Base-by-base conservation (phyloP, 2,888 invertebrate species). In the Eristalis pertinax region DNA sequence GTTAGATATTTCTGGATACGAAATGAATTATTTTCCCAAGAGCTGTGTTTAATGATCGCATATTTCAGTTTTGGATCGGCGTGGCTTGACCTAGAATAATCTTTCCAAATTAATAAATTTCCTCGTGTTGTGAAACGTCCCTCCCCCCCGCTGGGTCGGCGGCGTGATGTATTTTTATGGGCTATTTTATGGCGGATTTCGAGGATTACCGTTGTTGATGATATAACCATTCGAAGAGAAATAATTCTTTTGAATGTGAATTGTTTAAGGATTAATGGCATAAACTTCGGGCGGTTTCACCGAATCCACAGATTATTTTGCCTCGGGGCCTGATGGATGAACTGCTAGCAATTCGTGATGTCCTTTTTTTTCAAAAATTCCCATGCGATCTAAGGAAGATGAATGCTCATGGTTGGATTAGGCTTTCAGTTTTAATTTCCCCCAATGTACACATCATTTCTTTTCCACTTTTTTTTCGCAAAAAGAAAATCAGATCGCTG, bases 181-280 rank as follows among this genome's bases (percentile, higher is more conserved):
- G 19, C 19, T 50, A 60, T 26, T 60, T 60, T 29, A 26, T 29
- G 26, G 26, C 60, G 15, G 60, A 60, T 60, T 26, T 26, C 24
- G 60, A 60, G 13, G 60, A 60, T 60, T 60, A 60, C 24, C 60
- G 60, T 26, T 26, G 60, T 26, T 24, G 60, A 60, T 26, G 60
- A 60, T 60, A 50, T 50, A 50, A 50, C n/a, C 43, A 50, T 50
- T n/a, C 43, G 24, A 0, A 26, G 22, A n/a, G 60, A 60, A 26
- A 60, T 22, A 60, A 60, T 60, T 29, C 24, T 60, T 26, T 26
- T 13, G 26, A 60, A 60, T 60, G 24, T 60, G 60, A 60, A 19
- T 8, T 2, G 50, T n/a, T 19, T 50, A 19, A 19, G 50, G 50
- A 50, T 50, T 50, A 50, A 50, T 50, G 50, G 19, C 8, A 50